Evolutionary conservation across 2,888 invertebrate genomes (phyloP), one percentile per base, ranked within the genome.

Genomic region (Plebejus anna): DNA sequence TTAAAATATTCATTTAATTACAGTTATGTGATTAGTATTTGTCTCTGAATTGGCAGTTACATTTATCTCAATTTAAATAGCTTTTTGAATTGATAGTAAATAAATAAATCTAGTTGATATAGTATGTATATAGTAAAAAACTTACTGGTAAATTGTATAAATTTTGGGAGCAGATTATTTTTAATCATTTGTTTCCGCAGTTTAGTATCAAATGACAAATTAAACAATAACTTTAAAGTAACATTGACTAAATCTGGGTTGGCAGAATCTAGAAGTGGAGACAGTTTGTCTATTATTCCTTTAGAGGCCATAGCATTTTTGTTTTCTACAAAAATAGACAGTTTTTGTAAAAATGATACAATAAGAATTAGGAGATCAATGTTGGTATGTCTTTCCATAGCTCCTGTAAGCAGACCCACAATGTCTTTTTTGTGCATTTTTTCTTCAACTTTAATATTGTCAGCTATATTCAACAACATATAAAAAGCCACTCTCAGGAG

Each of bases 401-500:
- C 97, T 84, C 97, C 97, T 73, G 98, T 96, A 61, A 99, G 94
- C 91, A 98, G 95, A 61, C 96, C 96, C 4, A 98, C 97, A 80
- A 99, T 96, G 84, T 97, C 98, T 88, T 98, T 97, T 84, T 98
- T 97, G 47, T 98, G 96, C 98, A 99, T 99, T 94, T 99, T 99
- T 90, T 98, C 97, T 90, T 99, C 99, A 3, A 99, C 97, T 87
- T 97, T 97, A 9, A 97, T 96, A 94, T 99, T 99, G 89, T 99
- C 98, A 4, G 99, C 97, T 89, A 99, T 97, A 88, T 99, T 99
- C 75, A 99, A 93, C 76, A 99, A 94, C 86, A 99, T 95, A 89
- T 98, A 98, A 88, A 98, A 98, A 3, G 98, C 97, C 72, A 98
- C 98, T 88, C 98, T 94, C 55, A 99, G 91, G 36, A 99, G 94